phyloP scores from a whole-genome alignment of 2,113 vertebrate species.

The Okapia johnstoni region DNA sequence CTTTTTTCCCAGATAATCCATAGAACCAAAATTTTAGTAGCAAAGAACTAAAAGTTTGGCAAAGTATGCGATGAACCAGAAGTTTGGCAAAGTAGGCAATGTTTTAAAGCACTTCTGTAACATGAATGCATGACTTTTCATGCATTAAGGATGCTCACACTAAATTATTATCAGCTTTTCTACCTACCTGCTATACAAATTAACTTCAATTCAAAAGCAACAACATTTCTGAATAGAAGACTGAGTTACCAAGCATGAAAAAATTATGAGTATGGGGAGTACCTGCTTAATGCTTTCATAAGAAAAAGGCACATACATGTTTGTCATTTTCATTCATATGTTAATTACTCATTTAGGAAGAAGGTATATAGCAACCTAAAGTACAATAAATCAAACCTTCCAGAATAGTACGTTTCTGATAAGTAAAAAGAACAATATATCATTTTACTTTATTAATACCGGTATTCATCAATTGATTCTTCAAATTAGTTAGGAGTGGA shows the following conservation, averaged over 20 bases:
- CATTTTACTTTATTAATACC: neutral
- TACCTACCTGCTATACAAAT: neutral
- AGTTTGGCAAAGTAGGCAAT: neutral
- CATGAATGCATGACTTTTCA: neutral
- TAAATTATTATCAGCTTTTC: neutral
- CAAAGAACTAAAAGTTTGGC: neutral
- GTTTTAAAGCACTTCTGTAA: neutral
- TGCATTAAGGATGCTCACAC: neutral
- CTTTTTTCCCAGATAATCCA: neutral
- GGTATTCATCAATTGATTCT: neutral
- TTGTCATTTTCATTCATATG: neutral
- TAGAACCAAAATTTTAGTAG: conserved; percentile 3
- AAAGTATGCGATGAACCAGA: neutral
- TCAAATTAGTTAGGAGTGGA: neutral
- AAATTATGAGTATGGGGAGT: neutral
- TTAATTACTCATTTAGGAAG: conserved; percentile 16
- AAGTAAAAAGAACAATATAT: neutral
- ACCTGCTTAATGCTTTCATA: neutral
- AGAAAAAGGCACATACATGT: neutral
- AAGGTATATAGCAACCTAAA: neutral
- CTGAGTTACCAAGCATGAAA: neutral
- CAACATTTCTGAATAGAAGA: neutral
- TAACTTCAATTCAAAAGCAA: neutral
- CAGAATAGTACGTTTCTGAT: neutral
- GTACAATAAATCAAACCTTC: neutral